These are phyloP conservation scores for Clusia tigrina DNA, from an alignment of 2,888 invertebrate species.

Conservation along the genomic window DNA sequence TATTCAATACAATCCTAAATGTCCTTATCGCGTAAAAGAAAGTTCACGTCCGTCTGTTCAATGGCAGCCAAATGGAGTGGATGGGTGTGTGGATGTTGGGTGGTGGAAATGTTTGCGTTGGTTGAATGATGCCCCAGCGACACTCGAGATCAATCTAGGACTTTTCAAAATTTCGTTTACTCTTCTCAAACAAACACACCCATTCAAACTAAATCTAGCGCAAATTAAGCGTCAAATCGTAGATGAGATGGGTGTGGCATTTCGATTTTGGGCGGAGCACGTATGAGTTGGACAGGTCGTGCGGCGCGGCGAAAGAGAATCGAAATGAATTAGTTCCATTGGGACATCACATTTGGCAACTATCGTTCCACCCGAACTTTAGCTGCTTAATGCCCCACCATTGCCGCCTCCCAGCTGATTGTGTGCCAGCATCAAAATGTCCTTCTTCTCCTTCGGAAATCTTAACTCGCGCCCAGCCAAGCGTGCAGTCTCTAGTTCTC, in stretches of 20 bases:
- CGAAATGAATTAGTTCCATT: background rate
- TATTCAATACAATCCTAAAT: no score
- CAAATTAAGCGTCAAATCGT: no score
- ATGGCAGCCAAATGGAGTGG: background rate
- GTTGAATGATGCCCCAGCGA: background rate
- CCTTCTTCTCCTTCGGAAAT: conserved; percentile 95
- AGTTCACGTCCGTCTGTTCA: background rate
- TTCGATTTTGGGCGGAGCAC: no score
- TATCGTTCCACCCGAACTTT: conserved; percentile 24
- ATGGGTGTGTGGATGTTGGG: background rate
- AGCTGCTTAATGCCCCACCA: conserved; percentile 49
- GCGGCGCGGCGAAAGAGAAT: background rate
- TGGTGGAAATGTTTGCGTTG: background rate
- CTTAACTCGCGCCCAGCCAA: conserved; percentile 89
- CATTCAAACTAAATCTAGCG: no score
- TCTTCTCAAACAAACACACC: background rate
- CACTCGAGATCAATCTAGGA: conserved; percentile 2
- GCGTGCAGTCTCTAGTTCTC: conserved; percentile 85
- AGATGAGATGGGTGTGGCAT: no score
- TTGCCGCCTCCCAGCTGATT: conserved; percentile 74
- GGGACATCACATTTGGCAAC: no score
- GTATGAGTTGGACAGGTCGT: no score
- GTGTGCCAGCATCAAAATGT: conserved; percentile 88
- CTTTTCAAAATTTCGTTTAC: background rate
- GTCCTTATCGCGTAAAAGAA: no score